These are phyloP conservation scores for Arctocebus calabarensis DNA, from an alignment of 2,797 vertebrate species.

Conservation along the genomic window DNA sequence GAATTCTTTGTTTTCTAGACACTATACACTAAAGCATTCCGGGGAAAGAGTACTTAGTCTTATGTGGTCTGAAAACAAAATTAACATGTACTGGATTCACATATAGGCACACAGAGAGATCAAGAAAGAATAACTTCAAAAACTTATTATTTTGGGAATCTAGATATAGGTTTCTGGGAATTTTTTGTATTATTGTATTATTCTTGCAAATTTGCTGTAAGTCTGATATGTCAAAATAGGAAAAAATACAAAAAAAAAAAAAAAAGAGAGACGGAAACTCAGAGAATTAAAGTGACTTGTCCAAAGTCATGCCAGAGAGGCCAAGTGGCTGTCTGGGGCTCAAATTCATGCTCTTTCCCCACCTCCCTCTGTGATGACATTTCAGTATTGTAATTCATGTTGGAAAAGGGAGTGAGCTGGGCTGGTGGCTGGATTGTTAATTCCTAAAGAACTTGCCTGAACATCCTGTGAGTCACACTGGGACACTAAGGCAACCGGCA, in stretches of 20 bases:
- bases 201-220: background rate
- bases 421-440: background rate
- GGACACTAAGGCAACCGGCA: background rate
- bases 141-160: background rate
- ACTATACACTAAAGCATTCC: background rate
- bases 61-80: background rate
- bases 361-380: background rate
- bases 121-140: background rate
- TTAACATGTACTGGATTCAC: background rate
- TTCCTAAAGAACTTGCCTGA: background rate
- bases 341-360: background rate
- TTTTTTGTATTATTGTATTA: background rate
- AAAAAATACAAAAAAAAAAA: background rate
- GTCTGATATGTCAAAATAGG: conserved; percentile 4
- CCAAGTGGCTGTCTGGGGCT: background rate
- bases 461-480: background rate
- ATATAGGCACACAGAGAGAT: background rate
- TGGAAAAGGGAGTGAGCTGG: background rate
- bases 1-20: background rate
- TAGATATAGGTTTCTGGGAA: background rate
- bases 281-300: background rate
- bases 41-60: background rate
- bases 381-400: background rate
- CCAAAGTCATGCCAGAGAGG: background rate
- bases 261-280: background rate